Evolutionary conservation across 30 jellyfish, hydroid and myxozoan genomes (phyloP).

Genomic region (Chrysaora quinquecirrha): DNA sequence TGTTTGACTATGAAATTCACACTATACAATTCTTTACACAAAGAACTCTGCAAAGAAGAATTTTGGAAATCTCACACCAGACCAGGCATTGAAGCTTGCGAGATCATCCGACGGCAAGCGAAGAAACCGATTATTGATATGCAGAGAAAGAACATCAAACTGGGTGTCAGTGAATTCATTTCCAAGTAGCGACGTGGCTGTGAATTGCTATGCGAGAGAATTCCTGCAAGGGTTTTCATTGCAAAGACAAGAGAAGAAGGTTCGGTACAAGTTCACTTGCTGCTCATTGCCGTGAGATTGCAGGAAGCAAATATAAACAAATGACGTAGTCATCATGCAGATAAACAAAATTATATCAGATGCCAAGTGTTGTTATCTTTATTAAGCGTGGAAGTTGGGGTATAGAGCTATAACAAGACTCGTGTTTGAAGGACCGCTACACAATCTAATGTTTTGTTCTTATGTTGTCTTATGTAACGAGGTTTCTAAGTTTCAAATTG

Average conservation of each 20-base stretch:
- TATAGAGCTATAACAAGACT: too few relatives aligned
- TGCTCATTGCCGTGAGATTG: constrained; percentile 1
- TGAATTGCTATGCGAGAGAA: constrained; percentile 22
- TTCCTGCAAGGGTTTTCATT: constrained; percentile 54
- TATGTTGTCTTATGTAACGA: too few relatives aligned
- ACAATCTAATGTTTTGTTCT: too few relatives aligned
- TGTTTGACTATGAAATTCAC: too few relatives aligned
- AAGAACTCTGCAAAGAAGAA: not conserved
- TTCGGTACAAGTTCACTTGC: constrained; percentile 40
- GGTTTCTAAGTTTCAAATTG: too few relatives aligned
- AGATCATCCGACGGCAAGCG: constrained; percentile 26
- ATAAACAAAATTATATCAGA: too few relatives aligned
- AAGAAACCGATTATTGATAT: constrained; percentile 4
- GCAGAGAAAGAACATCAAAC: constrained; percentile 25
- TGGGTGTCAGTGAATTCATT: constrained; percentile 15
- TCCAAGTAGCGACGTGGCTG: constrained; percentile 1
- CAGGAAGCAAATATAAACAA: too few relatives aligned
- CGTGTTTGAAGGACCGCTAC: too few relatives aligned
- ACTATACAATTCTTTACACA: not conserved
- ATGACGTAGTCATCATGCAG: too few relatives aligned
- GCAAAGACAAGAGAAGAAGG: constrained; percentile 7
- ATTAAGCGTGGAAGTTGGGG: too few relatives aligned
- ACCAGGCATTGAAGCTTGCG: not conserved
- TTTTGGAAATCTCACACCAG: not conserved
- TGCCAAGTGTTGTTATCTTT: too few relatives aligned